Percentiles rank a stretch among this genome's conserved stretches.
Conservation (phyloP, 35 echinoderm and acorn worm species). For the Stichopus chloronotus region DNA sequence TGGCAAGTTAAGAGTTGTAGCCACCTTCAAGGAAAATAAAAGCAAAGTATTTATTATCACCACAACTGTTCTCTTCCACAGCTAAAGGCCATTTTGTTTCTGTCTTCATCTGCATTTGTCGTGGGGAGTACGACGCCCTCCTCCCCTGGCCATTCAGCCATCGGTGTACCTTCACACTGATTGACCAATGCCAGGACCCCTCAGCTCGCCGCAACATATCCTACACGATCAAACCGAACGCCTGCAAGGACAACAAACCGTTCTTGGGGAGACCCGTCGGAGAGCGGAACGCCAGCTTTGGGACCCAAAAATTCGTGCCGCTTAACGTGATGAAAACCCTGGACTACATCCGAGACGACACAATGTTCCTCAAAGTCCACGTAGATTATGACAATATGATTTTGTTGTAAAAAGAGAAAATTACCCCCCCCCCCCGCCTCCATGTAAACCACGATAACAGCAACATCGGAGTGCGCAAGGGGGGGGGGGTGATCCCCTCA, state of each 20-base stretch:
- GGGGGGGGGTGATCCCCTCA: too few relatives aligned
- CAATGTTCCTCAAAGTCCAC: conserved; percentile 98
- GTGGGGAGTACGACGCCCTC: conserved; percentile 94
- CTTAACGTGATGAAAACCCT: conserved; percentile 90
- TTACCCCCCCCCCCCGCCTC: background rate
- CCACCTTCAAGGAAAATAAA: too few relatives aligned
- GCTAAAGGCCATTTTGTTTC: conserved; percentile 98
- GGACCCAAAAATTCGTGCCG: conserved; percentile 97
- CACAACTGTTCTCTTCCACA: conserved; percentile 3
- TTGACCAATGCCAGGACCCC: conserved; percentile 98
- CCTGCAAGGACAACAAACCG: conserved; percentile 97
- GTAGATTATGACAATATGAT: conserved; percentile 97
- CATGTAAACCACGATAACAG: background rate
- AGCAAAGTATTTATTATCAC: too few relatives aligned
- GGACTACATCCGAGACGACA: conserved; percentile 96
- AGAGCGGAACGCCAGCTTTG: conserved; percentile 97
- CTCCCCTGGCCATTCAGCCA: conserved; percentile 94
- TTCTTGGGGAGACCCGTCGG: conserved; percentile 86
- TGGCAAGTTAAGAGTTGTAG: too few relatives aligned
- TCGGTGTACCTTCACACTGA: conserved; percentile 87
- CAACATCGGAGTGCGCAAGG: background rate
- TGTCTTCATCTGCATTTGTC: conserved; percentile 91
- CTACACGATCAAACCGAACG: conserved; percentile 97
- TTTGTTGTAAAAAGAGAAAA: conserved; percentile 58
- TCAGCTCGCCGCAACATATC: conserved; percentile 93